phyloP scores from a whole-genome alignment of 2,113 vertebrate species.

The Myxocyprinus asiaticus region DNA sequence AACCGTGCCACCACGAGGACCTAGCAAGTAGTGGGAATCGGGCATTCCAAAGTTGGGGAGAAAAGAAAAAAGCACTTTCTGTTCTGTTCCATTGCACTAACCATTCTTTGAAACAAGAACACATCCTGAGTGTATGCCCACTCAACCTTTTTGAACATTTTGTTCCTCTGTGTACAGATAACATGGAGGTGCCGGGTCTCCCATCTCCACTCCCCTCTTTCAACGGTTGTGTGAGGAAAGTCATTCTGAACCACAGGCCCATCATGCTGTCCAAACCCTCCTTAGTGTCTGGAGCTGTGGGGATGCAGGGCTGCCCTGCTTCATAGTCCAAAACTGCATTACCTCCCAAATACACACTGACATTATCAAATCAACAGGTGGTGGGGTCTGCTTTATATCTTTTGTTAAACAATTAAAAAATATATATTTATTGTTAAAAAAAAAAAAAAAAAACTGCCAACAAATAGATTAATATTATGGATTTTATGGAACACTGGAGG shows the following conservation, averaged over 20 bases:
- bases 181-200: conserved; percentile 43
- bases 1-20: too few relatives aligned
- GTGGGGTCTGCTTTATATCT: conserved; percentile 41
- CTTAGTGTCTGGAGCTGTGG: conserved; percentile 73
- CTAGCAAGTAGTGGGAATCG: too few relatives aligned
- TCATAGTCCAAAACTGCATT: conserved; percentile 58
- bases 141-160: background rate
- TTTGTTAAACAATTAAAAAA: conserved; percentile 18
- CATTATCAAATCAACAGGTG: conserved; percentile 50
- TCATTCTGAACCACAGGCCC: conserved; percentile 67
- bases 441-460: too few relatives aligned
- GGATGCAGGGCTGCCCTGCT: conserved; percentile 80
- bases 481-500: background rate
- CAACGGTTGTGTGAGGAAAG: conserved; percentile 82
- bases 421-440: conserved; percentile 42
- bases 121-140: too few relatives aligned
- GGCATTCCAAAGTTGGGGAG: too few relatives aligned
- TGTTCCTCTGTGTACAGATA: conserved; percentile 55
- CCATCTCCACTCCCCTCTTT: conserved; percentile 62
- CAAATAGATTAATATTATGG: conserved; percentile 1
- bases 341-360: conserved; percentile 16
- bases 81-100: too few relatives aligned
- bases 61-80: too few relatives aligned
- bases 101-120: too few relatives aligned
- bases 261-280: conserved; percentile 63